These are phyloP conservation scores for Anastrepha ludens DNA, from an alignment of 1,140 invertebrate genomes.

Conservation along the genomic window DNA sequence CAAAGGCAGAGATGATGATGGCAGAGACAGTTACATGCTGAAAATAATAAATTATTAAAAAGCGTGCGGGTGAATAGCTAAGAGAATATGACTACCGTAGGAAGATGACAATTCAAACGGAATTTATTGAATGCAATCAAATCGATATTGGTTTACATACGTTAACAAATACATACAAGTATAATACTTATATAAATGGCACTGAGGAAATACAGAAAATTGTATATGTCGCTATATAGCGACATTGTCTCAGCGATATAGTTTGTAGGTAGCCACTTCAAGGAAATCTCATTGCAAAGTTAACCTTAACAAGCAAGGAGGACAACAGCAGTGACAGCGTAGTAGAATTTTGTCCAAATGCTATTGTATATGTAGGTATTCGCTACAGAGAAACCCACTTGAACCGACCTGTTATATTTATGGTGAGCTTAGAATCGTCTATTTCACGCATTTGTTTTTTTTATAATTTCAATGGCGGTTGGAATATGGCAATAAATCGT, in stretches of 20 bases:
- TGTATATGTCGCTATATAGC: neutral
- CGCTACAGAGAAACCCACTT: too few relatives aligned
- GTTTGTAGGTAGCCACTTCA: neutral
- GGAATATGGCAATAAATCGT: too few relatives aligned
- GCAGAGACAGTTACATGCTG: constrained; percentile 1
- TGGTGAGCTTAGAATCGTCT: too few relatives aligned
- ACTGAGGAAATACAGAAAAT: neutral
- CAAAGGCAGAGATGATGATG: neutral
- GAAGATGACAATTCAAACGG: neutral
- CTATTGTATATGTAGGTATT: too few relatives aligned
- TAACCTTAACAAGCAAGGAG: neutral
- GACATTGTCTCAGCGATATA: neutral
- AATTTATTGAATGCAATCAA: constrained; percentile 48
- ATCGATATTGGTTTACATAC: neutral
- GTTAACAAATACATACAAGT: neutral
- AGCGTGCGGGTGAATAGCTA: neutral
- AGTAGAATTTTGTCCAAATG: neutral
- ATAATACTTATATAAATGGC: neutral
- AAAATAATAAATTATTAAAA: constrained; percentile 43
- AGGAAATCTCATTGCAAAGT: neutral
- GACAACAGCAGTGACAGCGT: neutral
- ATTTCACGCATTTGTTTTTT: too few relatives aligned
- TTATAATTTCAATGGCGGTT: too few relatives aligned
- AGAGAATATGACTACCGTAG: neutral
- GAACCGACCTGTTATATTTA: too few relatives aligned